phyloP scores from a whole-genome alignment of 2,888 invertebrate species.

The Leucophenga maculata region DNA sequence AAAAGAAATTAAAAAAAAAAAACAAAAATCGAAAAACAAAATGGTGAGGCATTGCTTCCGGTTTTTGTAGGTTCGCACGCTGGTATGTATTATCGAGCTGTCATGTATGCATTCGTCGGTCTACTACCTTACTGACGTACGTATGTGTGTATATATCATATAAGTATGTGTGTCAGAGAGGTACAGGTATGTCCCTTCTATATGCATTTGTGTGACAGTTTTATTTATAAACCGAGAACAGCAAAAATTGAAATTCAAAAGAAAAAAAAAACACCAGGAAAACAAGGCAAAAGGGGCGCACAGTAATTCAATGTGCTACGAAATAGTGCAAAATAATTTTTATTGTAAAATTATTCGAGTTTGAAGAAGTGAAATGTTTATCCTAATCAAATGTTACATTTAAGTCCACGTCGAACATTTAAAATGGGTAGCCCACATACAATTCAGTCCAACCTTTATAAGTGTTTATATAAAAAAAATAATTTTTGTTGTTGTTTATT shows the following conservation, averaged over 20 bases:
- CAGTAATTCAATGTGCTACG: no score
- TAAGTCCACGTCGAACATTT: no score
- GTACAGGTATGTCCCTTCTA: conserved; percentile 30
- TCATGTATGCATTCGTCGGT: conserved; percentile 27
- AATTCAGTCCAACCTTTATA: no score
- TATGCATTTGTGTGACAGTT: conserved; percentile 42
- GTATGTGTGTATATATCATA: conserved; percentile 54
- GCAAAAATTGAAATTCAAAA: not conserved
- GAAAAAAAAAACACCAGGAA: conserved; percentile 38
- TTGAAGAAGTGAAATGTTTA: no score
- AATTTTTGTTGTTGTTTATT: no score
- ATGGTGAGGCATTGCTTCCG: conserved; percentile 56
- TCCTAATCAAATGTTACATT: no score
- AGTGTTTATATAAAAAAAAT: no score
- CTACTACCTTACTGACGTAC: conserved; percentile 20
- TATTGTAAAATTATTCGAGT: no score
- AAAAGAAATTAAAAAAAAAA: not conserved
- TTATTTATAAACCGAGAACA: conserved; percentile 58
- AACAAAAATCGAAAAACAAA: conserved; percentile 21
- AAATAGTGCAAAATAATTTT: no score
- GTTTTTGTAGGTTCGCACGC: conserved; percentile 59
- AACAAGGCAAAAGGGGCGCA: not conserved
- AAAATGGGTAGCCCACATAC: no score
- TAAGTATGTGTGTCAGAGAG: conserved; percentile 58
- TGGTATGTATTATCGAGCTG: conserved; percentile 45